Percentiles rank a stretch among this genome's conserved stretches.
These are phyloP conservation scores for Puntigrus tetrazona DNA, from an alignment of 2,113 vertebrate species.

Conservation along the genomic window DNA sequence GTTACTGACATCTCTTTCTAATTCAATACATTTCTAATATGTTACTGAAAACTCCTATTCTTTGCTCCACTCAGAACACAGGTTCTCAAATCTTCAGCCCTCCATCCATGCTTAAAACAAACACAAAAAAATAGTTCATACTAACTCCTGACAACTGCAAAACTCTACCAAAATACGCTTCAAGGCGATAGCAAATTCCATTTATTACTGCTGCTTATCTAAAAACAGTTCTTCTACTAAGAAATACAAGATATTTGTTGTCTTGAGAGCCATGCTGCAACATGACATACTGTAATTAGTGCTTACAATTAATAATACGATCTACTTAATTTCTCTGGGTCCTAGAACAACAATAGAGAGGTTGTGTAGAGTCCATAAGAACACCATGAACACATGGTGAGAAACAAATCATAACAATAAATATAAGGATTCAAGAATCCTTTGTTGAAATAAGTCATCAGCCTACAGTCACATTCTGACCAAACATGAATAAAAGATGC, in stretches of 20 bases:
- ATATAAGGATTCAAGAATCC: background rate
- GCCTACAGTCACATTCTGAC: background rate
- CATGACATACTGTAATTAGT: slow-evolving; percentile 35
- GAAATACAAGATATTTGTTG: background rate
- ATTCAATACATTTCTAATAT: background rate
- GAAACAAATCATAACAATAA: background rate
- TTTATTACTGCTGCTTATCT: slow-evolving; percentile 17
- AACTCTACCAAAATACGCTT: background rate
- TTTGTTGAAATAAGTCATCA: background rate
- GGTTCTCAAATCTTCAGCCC: background rate
- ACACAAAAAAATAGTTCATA: background rate
- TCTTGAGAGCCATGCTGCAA: background rate
- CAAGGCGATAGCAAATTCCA: background rate
- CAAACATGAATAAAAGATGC: background rate
- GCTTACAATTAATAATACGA: slow-evolving; percentile 11
- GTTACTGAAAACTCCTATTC: background rate
- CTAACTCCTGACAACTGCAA: slow-evolving; percentile 16
- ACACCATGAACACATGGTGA: background rate
- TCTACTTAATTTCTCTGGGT: slow-evolving; percentile 22
- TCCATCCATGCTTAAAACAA: background rate
- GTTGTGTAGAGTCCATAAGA: background rate
- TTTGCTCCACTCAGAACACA: background rate
- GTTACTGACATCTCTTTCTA: background rate
- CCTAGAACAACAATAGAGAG: background rate
- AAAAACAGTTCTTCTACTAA: background rate